A percentile compares a stretch with the other conserved stretches of the same genome.
These are phyloP conservation scores for Rynchops niger DNA, from an alignment of 2,113 vertebrate genomes.

Conservation along the genomic window DNA sequence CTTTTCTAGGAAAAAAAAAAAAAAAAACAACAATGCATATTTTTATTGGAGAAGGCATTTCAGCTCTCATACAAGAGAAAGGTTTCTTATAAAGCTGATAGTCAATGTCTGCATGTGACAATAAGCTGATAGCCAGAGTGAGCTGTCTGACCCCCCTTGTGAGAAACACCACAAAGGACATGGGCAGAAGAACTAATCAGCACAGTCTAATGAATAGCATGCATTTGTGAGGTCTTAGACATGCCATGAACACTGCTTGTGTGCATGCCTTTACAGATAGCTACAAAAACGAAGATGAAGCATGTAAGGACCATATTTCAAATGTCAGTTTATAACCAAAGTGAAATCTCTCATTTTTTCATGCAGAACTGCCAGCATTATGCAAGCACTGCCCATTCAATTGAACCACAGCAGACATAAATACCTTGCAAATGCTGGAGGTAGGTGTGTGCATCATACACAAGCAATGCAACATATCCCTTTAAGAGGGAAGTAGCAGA, in stretches of 20 bases:
- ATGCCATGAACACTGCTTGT: background rate
- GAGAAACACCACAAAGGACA: background rate
- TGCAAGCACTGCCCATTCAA: background rate
- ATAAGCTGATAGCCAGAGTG: background rate
- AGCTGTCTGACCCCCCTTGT: background rate
- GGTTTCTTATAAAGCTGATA: background rate
- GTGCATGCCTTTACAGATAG: background rate
- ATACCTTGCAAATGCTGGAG: background rate
- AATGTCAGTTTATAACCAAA: background rate
- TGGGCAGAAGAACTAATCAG: background rate
- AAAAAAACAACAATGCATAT: background rate
- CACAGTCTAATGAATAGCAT: background rate
- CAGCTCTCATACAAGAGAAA: background rate
- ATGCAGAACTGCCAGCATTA: background rate
- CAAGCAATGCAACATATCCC: background rate
- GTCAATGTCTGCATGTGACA: fast-evolving
- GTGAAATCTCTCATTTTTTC: background rate
- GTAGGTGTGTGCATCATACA: background rate
- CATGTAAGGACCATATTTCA: background rate
- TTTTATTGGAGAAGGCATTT: background rate
- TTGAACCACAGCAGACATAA: background rate
- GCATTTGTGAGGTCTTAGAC: background rate
- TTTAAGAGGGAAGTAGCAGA: background rate
- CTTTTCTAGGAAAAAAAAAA: background rate
- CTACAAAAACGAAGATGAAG: background rate